phyloP scores from a whole-genome alignment of 2,113 vertebrate genomes.

The Ophthalmolycus amberensis region DNA sequence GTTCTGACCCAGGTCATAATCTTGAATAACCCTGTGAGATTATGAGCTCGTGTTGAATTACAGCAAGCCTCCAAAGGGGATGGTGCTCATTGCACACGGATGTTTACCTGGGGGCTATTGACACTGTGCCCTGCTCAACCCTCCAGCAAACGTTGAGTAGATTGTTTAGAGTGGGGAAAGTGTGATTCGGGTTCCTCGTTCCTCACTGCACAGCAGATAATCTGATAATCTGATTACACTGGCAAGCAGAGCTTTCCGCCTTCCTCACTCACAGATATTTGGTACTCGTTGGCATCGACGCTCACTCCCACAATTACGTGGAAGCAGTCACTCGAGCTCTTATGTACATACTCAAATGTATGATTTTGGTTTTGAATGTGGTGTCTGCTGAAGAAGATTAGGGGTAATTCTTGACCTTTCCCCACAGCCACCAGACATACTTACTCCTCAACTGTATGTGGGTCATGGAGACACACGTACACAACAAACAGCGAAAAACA shows the following conservation, averaged over 20 bases:
- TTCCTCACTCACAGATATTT: conserved; percentile 40
- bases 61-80: conserved; percentile 32
- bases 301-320: background rate
- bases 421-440: conserved; percentile 49
- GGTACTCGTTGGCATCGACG: background rate
- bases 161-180: conserved; percentile 35
- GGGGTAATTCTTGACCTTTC: conserved; percentile 25
- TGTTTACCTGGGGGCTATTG: conserved; percentile 44
- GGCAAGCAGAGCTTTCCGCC: conserved; percentile 48
- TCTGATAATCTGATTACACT: conserved; percentile 74
- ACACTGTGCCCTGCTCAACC: conserved; percentile 38
- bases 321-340: background rate
- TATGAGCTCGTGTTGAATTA: conserved; percentile 51
- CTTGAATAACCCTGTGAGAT: conserved; percentile 56
- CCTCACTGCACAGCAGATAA: conserved; percentile 56
- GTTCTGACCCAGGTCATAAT: conserved; percentile 52
- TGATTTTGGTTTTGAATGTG: conserved; percentile 36
- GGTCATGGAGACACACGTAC: background rate
- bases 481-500: background rate
- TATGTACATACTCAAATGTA: background rate
- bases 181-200: conserved; percentile 54
- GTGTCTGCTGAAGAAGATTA: conserved; percentile 25
- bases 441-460: conserved; percentile 27
- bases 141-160: conserved; percentile 2
- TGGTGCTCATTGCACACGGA: conserved; percentile 12